Percentiles rank a stretch among this genome's conserved stretches.
Evolutionary conservation across 2,113 vertebrate genomes (phyloP).

Genomic region (Erythrocercus mccallii): DNA sequence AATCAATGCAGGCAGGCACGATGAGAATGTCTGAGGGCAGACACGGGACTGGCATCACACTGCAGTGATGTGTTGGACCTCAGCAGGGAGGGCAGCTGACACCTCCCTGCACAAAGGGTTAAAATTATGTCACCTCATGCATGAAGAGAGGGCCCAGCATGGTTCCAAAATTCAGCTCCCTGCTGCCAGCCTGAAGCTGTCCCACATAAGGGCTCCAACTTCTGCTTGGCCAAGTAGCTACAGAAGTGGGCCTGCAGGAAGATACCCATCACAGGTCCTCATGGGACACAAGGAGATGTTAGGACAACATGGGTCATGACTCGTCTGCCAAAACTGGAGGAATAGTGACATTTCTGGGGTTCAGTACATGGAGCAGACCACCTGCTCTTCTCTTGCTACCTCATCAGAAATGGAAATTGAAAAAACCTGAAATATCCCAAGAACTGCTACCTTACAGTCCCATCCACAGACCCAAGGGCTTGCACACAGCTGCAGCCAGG

Average conservation of each 20-base stretch:
- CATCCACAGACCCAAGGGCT: neutral
- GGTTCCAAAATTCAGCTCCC: neutral
- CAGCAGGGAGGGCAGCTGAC: neutral
- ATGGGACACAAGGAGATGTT: neutral
- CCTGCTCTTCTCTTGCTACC: neutral
- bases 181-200: neutral
- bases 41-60: rapidly evolving
- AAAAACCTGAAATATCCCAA: neutral
- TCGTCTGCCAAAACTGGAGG: neutral
- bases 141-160: rapidly evolving
- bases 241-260: neutral
- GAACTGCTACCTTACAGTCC: neutral
- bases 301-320: rapidly evolving
- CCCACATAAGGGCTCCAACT: neutral
- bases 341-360: neutral
- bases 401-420: neutral
- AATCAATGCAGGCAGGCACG: neutral
- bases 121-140: neutral
- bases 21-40: neutral
- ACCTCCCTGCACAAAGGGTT: neutral
- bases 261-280: neutral
- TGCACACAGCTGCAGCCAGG: neutral
- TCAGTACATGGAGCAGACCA: neutral
- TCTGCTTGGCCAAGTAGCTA: neutral
- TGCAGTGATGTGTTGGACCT: neutral